phyloP scores from a whole-genome alignment of 1,140 invertebrate genomes.

The Trachymyrmex septentrionalis region DNA sequence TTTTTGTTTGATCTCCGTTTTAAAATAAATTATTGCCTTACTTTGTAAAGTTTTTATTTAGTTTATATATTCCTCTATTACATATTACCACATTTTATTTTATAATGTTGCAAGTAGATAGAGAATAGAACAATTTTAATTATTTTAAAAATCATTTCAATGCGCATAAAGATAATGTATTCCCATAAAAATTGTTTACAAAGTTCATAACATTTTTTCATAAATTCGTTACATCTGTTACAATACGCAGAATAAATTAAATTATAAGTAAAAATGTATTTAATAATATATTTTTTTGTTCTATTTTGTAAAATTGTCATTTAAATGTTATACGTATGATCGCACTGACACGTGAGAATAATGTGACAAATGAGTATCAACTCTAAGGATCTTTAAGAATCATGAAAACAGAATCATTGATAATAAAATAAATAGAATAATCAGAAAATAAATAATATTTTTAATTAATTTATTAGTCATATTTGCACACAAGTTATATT shows the following conservation, averaged over 20 bases:
- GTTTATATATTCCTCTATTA: neutral
- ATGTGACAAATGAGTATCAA: neutral
- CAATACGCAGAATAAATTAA: neutral
- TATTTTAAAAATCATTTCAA: neutral
- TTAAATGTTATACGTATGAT: neutral
- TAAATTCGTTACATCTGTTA: neutral
- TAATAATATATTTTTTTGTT: neutral
- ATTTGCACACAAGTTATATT: neutral
- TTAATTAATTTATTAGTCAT: neutral
- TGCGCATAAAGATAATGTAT: neutral
- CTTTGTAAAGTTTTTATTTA: neutral
- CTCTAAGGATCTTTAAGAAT: neutral
- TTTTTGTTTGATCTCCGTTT: neutral
- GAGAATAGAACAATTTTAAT: neutral
- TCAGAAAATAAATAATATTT: neutral
- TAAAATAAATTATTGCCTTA: slow-evolving; percentile 6
- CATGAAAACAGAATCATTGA: too few relatives aligned
- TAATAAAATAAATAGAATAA: neutral
- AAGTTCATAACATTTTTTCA: neutral
- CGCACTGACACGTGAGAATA: neutral
- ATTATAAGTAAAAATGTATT: neutral
- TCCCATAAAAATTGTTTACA: neutral
- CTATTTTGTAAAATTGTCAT: neutral
- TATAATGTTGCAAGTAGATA: neutral
- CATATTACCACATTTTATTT: neutral